These are phyloP conservation scores for Patella caerulea DNA, from an alignment of 2,888 invertebrate genomes.

Conservation along the genomic window DNA sequence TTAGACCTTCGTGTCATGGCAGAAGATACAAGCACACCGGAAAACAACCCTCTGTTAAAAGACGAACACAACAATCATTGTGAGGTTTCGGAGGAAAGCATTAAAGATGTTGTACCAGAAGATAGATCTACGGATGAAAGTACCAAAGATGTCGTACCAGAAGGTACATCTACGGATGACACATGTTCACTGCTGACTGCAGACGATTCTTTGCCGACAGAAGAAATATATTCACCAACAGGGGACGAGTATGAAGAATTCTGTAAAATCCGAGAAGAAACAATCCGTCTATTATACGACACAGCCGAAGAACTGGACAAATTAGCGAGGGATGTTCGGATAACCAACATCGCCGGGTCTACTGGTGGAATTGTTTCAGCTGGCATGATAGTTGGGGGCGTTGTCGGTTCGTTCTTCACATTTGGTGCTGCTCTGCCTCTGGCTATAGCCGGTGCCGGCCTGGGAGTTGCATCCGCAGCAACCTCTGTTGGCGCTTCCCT, in stretches of 20 bases:
- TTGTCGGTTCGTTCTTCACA: neutral
- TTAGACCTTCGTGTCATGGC: too few species aligned
- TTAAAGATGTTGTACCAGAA: too few species aligned
- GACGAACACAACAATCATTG: too few species aligned
- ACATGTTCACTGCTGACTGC: too few species aligned
- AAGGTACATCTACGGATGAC: too few species aligned
- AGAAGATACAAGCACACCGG: too few species aligned
- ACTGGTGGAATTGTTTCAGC: neutral
- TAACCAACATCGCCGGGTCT: neutral
- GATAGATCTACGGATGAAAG: too few species aligned
- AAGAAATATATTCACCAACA: neutral
- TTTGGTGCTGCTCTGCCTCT: neutral
- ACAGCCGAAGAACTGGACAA: conserved; percentile 1
- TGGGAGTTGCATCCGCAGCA: neutral
- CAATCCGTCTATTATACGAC: neutral
- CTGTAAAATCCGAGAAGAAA: neutral
- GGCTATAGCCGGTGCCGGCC: neutral
- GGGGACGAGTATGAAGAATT: neutral
- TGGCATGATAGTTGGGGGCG: neutral
- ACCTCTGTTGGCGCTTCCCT: neutral
- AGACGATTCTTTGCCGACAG: too few species aligned
- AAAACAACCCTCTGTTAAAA: too few species aligned
- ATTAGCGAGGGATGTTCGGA: neutral
- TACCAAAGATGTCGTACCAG: too few species aligned
- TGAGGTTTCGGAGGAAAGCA: too few species aligned